Base-by-base conservation (phyloP, 2,113 vertebrate genomes). In the Macroglossus sobrinus region DNA sequence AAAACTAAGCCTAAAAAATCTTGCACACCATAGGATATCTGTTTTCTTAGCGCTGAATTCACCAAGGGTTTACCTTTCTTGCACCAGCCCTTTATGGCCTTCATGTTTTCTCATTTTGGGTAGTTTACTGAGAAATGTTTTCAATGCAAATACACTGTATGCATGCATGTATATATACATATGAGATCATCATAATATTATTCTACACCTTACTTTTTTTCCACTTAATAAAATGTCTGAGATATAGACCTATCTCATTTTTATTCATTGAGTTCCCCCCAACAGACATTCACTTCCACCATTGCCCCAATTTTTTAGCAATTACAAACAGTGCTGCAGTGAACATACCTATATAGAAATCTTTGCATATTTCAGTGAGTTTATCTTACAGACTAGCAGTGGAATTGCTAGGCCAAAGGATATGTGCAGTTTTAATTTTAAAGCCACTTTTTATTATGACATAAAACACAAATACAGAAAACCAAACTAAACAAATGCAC, bases 101-200 rank as follows among this genome's bases (percentile, higher is more conserved):
- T 69, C n/a, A 9, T 50, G 55, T 68, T 92, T 89, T 82, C 64
- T 78, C 74, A 57, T 14, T 75, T 33, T 43, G 43, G 45, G 55
- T 92, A 26, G 72, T 86, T 88, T 85, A 71, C n/a, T 86, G 74
- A 90, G 79, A 87, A 68, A 79, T 91, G 80, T 55, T 88, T 88
- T 63, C 50, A 92, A 78, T 63, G 18, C 53, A 87, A 71, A 68
- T 61, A n/a, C 19, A 93, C 2, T 28, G 45, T 61, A 6, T 40
- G 28, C 30, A 15, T 88, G 5, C 24, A 61, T 53, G 26, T 21
- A 2, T 86, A 30, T 90, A 88, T 19, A n/a, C 40, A 79, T 59
- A 66, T 78, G 55, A n/a, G 38, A 55, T 87, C 40, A 66, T 59
- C 53, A 38, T 82, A 57, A 38, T 64, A 45, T 28, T 61, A 19